Percentiles rank a stretch among this genome's conserved stretches.
Evolutionary conservation across 2,113 vertebrate species (phyloP).

Genomic region (Sphyrna mokarran): DNA sequence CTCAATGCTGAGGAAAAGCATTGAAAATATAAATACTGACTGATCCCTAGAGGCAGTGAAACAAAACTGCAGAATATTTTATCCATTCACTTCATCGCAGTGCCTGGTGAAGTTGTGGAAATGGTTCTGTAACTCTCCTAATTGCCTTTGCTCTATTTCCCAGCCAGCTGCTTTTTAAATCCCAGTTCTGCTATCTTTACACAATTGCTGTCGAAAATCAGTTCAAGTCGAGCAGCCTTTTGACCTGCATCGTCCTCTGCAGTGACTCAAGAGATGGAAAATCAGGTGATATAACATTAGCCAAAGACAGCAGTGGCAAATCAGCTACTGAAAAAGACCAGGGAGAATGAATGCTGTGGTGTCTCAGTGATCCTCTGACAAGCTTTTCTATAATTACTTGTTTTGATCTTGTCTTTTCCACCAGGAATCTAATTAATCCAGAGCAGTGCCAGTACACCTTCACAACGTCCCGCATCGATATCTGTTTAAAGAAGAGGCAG

Average conservation of each 20-base stretch:
- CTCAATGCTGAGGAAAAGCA: too few relatives aligned
- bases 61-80: too few relatives aligned
- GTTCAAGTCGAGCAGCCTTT: neutral
- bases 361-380: neutral
- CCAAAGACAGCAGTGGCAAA: neutral
- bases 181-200: neutral
- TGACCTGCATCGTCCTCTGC: neutral
- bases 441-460: slow-evolving; percentile 83
- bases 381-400: neutral
- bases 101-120: too few relatives aligned
- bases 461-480: slow-evolving; percentile 77
- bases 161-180: neutral
- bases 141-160: neutral
- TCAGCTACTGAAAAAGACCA: neutral
- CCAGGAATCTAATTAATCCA: slow-evolving; percentile 90
- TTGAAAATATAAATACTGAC: too few relatives aligned
- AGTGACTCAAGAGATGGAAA: neutral
- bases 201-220: too few relatives aligned
- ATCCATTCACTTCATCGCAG: too few relatives aligned
- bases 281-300: neutral
- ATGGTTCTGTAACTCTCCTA: neutral
- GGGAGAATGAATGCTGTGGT: neutral
- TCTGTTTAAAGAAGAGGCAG: slow-evolving; percentile 87
- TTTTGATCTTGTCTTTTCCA: slow-evolving; percentile 6
- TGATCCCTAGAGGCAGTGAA: too few relatives aligned